Evolutionary conservation across 2,113 vertebrate genomes (phyloP), one percentile per base, ranked within the genome.

Genomic region (Triplophysa tibetana): DNA sequence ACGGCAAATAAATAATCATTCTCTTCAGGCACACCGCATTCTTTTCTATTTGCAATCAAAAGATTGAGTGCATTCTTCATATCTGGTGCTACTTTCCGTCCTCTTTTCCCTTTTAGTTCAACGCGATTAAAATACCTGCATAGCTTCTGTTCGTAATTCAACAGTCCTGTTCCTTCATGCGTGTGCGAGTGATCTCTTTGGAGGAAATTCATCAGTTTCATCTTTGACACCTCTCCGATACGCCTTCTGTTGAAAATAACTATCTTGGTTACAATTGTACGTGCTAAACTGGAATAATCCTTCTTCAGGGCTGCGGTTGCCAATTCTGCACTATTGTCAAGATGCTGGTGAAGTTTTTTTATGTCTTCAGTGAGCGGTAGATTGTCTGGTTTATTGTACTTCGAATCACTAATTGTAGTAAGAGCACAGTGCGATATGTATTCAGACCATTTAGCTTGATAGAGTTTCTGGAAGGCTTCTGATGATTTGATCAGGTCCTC

Each of bases 351-450:
- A 24, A 50, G 60, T 11, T 75, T 50, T 4, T 19, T 3, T 38
- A 63, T 75, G n/a, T 75, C 58, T 75, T 75, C 38, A 17, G 73
- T 75, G 21, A 62, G 60, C 8, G 73, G 73, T 26, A 63, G 16
- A 2, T 50, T 62, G 1, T 1, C 17, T 62, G 23, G 41, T n/a
- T 76, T 65, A 10, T 76, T 65, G 8, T 76, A 52, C 11, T 76
- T 38, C 19, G 33, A 65, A 29, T 45, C 43, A 76, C 45, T 76
- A 8, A 65, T 76, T 1, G 73, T 75, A 14, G 3, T 50, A 16
- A 65, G n/a, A 13, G 45, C 43, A 76, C 43, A n/a, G 61, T 76
- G 74, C 13, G 62, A 65, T 23, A 76, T 75, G 21, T 38, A 76
- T 19, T 76, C 41, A 2, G 74, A 66, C 45, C 61, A 77, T 13